Evolutionary conservation across 2,888 invertebrate genomes (phyloP), one percentile per base, ranked within the genome.

Genomic region (Parnassius apollo): DNA sequence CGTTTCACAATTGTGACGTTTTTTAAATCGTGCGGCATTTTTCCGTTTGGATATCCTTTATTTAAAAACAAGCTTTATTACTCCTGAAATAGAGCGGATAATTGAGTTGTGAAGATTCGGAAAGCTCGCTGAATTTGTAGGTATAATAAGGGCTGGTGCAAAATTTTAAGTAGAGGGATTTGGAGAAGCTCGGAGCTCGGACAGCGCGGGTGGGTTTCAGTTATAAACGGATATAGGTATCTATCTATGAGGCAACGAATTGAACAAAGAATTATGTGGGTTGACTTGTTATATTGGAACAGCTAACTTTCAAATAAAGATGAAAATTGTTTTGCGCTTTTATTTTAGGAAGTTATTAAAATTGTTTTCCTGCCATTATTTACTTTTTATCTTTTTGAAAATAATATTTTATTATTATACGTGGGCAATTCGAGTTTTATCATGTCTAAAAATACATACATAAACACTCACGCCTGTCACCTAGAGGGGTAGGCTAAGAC

Each of bases 141-240:
- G 83, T 85, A 86, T 84, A 86, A 85, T 86, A 88, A 87, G 85
- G 88, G 83, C 78, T 80, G 86, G 83, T 80, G 86, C 84, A 83
- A 86, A 89, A 88, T 88, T 88, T 89, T 88, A 90, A 91, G 89
- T 86, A 89, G 84, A 85, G 88, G 88, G 90, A 89, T 91, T 90
- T 90, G 77, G 80, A 78, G 75, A 79, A 74, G 75, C 69, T 71
- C 53, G 64, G 79, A 74, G 75, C 69, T 71, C 53, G 65, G 73
- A 71, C 69, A 66, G 75, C 68, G 77, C 73, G 75, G 75, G 79
- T 78, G 75, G 79, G 76, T 79, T 81, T 80, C 77, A 75, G 78
- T 62, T 62, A 67, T 66, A 70, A 70, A 68, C 56, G 63, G 53
- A 60, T 49, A 50, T 54, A 61, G 22, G 12, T 64, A 61, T 59